phyloP scores from a whole-genome alignment of 1,140 invertebrate genomes.

The Calephelis virginiensis region DNA sequence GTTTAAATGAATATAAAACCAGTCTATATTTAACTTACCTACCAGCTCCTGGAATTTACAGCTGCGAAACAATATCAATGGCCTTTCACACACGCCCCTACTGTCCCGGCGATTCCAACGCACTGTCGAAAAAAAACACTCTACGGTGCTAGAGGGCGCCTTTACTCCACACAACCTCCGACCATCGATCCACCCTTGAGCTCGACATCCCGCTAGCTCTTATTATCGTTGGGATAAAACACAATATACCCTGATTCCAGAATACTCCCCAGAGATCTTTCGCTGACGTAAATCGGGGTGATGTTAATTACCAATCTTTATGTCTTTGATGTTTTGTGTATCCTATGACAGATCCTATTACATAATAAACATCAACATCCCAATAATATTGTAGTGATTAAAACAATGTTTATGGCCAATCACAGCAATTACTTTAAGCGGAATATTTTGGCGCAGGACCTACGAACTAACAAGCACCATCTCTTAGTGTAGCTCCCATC shows the following conservation, averaged over 20 bases:
- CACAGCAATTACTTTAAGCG: too few relatives aligned
- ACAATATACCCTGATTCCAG: constrained; percentile 26
- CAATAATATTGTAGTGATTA: not conserved
- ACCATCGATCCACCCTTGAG: constrained; percentile 62
- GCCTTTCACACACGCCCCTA: constrained; percentile 7
- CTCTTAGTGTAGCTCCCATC: too few relatives aligned
- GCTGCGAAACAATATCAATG: not conserved
- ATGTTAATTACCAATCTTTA: constrained; percentile 47
- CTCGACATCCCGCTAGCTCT: constrained; percentile 18
- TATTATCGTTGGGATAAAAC: constrained; percentile 29
- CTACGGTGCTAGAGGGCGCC: constrained; percentile 44
- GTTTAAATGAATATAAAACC: too few relatives aligned
- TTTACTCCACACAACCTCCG: constrained; percentile 36
- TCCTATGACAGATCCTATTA: constrained; percentile 7
- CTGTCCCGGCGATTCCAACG: not conserved
- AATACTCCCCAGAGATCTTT: constrained; percentile 32
- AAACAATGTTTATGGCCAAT: too few relatives aligned
- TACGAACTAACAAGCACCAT: too few relatives aligned
- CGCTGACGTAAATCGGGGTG: constrained; percentile 48
- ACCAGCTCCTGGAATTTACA: not conserved
- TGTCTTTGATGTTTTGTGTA: constrained; percentile 21
- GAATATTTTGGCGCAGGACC: too few relatives aligned
- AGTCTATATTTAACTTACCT: constrained; percentile 8
- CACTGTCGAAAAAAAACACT: constrained; percentile 16
- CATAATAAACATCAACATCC: not conserved